These are phyloP conservation scores for Ectemnius cavifrons DNA, from an alignment of 2,888 invertebrate species.

Conservation along the genomic window DNA sequence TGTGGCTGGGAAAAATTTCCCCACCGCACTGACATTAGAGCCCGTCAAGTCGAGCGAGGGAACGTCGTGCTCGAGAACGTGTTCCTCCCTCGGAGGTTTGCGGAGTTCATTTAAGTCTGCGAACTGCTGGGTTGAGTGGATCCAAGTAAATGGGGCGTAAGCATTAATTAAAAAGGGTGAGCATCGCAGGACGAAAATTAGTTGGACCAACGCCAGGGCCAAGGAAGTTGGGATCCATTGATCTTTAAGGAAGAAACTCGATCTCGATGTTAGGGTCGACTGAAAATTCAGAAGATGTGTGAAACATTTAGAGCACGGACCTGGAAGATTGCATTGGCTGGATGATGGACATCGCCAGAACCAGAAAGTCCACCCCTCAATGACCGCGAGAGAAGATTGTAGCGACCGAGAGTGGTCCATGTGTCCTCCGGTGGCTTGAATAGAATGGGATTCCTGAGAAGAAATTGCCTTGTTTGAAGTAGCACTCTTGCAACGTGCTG, in stretches of 20 bases:
- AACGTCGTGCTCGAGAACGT: constrained; percentile 14
- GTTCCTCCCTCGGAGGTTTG: neutral
- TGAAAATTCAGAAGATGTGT: neutral
- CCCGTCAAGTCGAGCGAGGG: constrained; percentile 9
- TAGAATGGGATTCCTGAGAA: constrained; percentile 65
- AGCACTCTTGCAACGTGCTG: neutral
- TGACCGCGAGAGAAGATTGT: constrained; percentile 69
- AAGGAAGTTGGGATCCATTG: neutral
- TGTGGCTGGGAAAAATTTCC: constrained; percentile 33
- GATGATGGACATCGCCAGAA: constrained; percentile 72
- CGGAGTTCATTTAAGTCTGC: constrained; percentile 14
- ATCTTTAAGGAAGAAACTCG: neutral
- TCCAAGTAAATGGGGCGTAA: neutral
- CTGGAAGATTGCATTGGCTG: constrained; percentile 70
- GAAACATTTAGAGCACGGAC: constrained; percentile 48
- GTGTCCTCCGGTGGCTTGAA: constrained; percentile 60
- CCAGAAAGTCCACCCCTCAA: constrained; percentile 72
- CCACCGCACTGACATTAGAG: constrained; percentile 22
- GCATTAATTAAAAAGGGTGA: neutral
- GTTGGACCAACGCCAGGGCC: neutral
- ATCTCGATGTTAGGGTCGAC: neutral
- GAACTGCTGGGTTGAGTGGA: constrained; percentile 14
- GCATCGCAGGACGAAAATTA: constrained; percentile 6
- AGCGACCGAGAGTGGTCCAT: constrained; percentile 67
- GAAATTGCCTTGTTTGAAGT: constrained; percentile 23